phyloP scores from a whole-genome alignment of 2,113 vertebrate species.

The Mobula birostris region DNA sequence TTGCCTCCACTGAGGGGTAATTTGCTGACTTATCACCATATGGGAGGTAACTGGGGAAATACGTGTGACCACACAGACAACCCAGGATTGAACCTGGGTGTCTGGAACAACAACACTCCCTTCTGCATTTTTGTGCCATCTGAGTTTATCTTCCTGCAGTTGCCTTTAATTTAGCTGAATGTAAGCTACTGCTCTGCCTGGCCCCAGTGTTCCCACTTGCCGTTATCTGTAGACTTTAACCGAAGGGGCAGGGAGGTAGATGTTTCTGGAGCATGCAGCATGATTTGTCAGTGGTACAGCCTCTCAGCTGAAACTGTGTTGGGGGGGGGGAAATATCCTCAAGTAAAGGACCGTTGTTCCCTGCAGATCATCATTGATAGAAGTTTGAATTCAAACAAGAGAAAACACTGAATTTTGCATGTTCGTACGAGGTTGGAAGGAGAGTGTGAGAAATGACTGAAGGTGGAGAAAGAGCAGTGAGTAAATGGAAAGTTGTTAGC shows the following conservation, averaged over 20 bases:
- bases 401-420: not conserved
- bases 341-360: not conserved
- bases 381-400: not conserved
- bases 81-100: too few species aligned
- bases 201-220: not conserved
- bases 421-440: too few species aligned
- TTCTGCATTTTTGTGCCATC: too few species aligned
- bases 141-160: not conserved
- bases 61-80: too few species aligned
- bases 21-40: too few species aligned
- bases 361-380: not conserved
- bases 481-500: not conserved
- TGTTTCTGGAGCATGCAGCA: not conserved
- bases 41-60: too few species aligned
- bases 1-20: too few species aligned
- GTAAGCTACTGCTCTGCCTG: not conserved
- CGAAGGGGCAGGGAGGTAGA: not conserved
- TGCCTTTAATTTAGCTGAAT: not conserved
- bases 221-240: not conserved
- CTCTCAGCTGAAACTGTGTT: not conserved
- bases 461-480: not conserved
- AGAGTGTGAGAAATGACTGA: not conserved
- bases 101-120: too few species aligned
- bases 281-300: not conserved
- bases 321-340: not conserved